Conservation (phyloP, 2,113 vertebrate genomes). For the Uria aalge region DNA sequence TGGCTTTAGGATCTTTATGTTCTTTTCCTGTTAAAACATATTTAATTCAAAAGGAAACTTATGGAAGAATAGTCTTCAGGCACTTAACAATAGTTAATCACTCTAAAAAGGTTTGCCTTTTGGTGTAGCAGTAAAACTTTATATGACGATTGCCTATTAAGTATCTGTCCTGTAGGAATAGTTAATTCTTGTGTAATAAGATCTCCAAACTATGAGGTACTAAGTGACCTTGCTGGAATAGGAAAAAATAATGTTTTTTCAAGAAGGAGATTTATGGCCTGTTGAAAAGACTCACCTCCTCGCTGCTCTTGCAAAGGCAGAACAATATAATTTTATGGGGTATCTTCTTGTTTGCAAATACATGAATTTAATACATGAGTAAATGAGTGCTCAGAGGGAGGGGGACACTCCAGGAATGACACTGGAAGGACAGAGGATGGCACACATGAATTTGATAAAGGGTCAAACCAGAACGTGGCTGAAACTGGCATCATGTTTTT, state of each 20-base stretch:
- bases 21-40: constrained; percentile 25
- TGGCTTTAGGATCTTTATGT: background rate
- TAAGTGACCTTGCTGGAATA: background rate
- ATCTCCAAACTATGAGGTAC: background rate
- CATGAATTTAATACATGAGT: background rate
- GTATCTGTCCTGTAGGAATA: background rate
- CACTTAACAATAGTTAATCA: constrained; percentile 9
- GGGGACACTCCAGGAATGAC: background rate
- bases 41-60: constrained; percentile 3
- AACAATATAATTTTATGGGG: background rate
- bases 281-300: background rate
- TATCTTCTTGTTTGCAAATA: constrained; percentile 23
- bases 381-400: background rate
- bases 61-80: background rate
- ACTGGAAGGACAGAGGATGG: background rate
- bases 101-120: background rate
- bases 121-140: background rate
- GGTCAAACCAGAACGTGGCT: background rate
- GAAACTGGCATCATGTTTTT: background rate
- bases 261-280: background rate
- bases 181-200: constrained; percentile 8
- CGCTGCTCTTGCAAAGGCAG: background rate
- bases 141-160: background rate
- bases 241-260: background rate
- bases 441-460: background rate